Conservation (phyloP, 1,140 invertebrate species). For the Acromyrmex echinatior region DNA sequence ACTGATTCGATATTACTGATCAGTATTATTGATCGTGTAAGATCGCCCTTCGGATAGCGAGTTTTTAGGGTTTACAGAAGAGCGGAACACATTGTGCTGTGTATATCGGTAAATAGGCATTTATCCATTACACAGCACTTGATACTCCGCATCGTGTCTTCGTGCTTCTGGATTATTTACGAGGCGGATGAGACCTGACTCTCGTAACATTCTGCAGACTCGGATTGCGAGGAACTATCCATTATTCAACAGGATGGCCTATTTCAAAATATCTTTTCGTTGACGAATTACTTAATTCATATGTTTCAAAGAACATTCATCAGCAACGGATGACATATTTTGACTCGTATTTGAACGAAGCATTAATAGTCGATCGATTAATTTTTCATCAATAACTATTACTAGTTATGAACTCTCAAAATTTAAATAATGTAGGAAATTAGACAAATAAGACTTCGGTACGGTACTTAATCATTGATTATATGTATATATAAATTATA, state of each 20-base stretch:
- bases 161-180: slow-evolving; percentile 69
- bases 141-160: slow-evolving; percentile 5
- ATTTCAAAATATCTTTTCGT: slow-evolving; percentile 20
- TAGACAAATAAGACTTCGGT: too few species aligned
- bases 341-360: neutral
- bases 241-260: slow-evolving; percentile 68
- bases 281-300: slow-evolving; percentile 45
- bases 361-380: neutral
- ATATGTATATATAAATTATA: too few species aligned
- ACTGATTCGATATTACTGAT: too few species aligned
- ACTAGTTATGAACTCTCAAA: too few species aligned
- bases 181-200: slow-evolving; percentile 48
- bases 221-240: slow-evolving; percentile 25
- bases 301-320: slow-evolving; percentile 39
- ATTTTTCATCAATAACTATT: neutral
- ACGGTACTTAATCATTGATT: too few species aligned
- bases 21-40: too few species aligned
- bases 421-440: too few species aligned
- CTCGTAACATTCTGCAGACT: slow-evolving; percentile 39
- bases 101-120: slow-evolving; percentile 41
- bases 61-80: slow-evolving; percentile 7
- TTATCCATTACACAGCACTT: slow-evolving; percentile 11
- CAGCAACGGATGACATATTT: neutral
- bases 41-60: neutral
- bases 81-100: neutral